Percentiles rank a stretch among this genome's conserved stretches.
These are phyloP conservation scores for Nannoperca obscura DNA, from an alignment of 2,797 vertebrate species.

Conservation along the genomic window DNA sequence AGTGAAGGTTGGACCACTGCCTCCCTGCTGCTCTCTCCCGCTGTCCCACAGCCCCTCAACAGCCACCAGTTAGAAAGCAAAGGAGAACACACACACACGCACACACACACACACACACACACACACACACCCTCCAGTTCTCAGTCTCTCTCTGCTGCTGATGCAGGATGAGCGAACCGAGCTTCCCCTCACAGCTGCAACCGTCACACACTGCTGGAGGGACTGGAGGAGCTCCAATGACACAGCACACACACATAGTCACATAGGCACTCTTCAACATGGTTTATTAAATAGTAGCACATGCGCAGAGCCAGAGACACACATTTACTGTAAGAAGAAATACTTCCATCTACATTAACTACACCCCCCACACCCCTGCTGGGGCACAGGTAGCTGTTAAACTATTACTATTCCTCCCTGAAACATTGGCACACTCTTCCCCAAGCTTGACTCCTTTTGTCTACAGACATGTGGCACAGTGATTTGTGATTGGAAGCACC, in stretches of 20 bases:
- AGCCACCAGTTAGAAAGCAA: slow-evolving; percentile 54
- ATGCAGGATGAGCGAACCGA: slow-evolving; percentile 54
- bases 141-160: slow-evolving; percentile 41
- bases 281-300: slow-evolving; percentile 25
- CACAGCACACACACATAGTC: slow-evolving; percentile 40
- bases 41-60: slow-evolving; percentile 60
- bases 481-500: slow-evolving; percentile 64
- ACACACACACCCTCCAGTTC: slow-evolving; percentile 36
- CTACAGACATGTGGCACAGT: slow-evolving; percentile 52
- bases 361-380: slow-evolving; percentile 37
- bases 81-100: slow-evolving; percentile 15
- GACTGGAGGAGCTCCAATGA: slow-evolving; percentile 62
- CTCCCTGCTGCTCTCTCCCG: slow-evolving; percentile 53
- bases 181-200: slow-evolving; percentile 69
- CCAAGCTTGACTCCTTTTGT: slow-evolving; percentile 58
- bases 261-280: slow-evolving; percentile 36
- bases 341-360: slow-evolving; percentile 34
- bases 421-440: slow-evolving; percentile 43
- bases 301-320: background rate
- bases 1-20: slow-evolving; percentile 66
- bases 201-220: slow-evolving; percentile 69
- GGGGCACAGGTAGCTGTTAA: slow-evolving; percentile 59
- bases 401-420: slow-evolving; percentile 31
- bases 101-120: slow-evolving; percentile 12
- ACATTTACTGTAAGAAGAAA: slow-evolving; percentile 9